These are phyloP conservation scores for Alosa alosa DNA, from an alignment of 2,113 vertebrate species.

Conservation along the genomic window DNA sequence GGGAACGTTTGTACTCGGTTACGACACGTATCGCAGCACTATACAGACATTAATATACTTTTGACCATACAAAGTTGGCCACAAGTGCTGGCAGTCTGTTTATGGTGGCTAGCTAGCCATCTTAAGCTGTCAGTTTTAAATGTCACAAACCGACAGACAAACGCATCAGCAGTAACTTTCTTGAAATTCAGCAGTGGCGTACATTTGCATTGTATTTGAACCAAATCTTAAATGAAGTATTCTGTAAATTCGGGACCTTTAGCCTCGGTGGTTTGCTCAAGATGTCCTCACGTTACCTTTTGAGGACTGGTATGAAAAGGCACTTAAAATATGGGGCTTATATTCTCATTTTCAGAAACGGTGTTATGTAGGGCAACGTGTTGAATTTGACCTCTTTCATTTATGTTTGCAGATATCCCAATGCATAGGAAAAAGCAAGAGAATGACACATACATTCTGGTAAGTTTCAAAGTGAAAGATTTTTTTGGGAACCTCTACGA, in stretches of 20 bases:
- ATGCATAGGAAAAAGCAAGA: constrained; percentile 73
- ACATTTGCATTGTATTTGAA: too few relatives aligned
- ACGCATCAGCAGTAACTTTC: not conserved
- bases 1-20: not conserved
- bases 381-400: not conserved
- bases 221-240: too few relatives aligned
- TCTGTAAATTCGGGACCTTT: too few relatives aligned
- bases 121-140: not conserved
- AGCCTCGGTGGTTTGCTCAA: too few relatives aligned
- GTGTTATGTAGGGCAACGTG: not conserved
- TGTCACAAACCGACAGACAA: not conserved
- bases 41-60: not conserved
- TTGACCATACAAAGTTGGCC: too few relatives aligned
- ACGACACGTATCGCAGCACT: not conserved
- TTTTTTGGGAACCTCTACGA: not conserved
- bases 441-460: constrained; percentile 67
- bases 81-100: too few relatives aligned
- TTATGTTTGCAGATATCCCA: constrained; percentile 56
- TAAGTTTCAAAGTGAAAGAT: constrained; percentile 49
- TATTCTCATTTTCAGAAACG: not conserved
- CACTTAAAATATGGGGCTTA: not conserved
- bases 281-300: too few relatives aligned
- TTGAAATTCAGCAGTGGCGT: too few relatives aligned
- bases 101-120: not conserved
- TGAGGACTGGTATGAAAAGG: too few relatives aligned